Base-by-base conservation (phyloP, 2,113 vertebrate genomes). In the Gulo gulo region DNA sequence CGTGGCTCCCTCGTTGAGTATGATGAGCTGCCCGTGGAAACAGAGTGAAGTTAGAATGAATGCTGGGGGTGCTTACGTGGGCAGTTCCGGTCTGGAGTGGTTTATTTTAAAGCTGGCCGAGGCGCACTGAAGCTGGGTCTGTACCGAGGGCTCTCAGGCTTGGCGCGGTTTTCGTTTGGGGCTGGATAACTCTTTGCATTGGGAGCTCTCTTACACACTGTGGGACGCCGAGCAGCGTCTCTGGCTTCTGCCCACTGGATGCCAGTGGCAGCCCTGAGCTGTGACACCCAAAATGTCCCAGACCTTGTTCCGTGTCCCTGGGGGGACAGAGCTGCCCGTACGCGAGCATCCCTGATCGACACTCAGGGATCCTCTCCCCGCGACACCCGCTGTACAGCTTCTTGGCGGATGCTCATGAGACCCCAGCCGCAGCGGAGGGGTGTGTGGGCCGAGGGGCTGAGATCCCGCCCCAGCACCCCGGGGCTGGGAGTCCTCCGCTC, bases 391-490 rank as follows among this genome's bases (percentile, higher is more conserved):
- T 29, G 11, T 29, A 20, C 79, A 82, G 78, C 79, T 18, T 16
- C 15, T 20, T 20, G 57, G 45, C 8, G 0, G 6, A 26, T 11
- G 50, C 20, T 71, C 34, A 0, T 11, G 20, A 31, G 42, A 2
- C 67, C 45, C 81, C 31, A 15, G 14, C 45, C 18, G 12, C 24
- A 11, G 55, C 23, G 23, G 23, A 21, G 0, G 18, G 18, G 13
- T 24, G 0, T 6, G n/a, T 0, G 2, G 71, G 23, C n/a, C 6
- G n/a, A 45, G 52, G 26, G 4, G 14, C 14, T 7, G 42, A 36
- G 79, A 8, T 23, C 45, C 47, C 13, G n/a, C 29, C 29, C 2
- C 1, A 26, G 63, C 14, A 65, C 18, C 23, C 9, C 3, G 55
- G 34, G 73, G 67, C 88, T 16, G 31, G 61, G 47, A 42, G 7